These are phyloP conservation scores for Conomelus anceps DNA, from an alignment of 2,888 invertebrate genomes.

Conservation along the genomic window DNA sequence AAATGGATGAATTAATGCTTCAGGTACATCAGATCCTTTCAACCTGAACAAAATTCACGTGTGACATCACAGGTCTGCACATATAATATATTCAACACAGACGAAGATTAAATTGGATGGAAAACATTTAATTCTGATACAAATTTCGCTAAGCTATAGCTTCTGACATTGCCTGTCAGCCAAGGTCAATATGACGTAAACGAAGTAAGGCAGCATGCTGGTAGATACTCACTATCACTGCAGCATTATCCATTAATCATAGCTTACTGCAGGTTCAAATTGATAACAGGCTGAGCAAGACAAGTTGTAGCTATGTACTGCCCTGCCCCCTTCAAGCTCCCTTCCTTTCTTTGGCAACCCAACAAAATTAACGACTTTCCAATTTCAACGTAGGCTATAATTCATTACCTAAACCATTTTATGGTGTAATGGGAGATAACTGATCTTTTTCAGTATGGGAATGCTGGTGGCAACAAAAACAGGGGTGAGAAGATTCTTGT, in stretches of 20 bases:
- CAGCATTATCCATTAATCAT: not conserved
- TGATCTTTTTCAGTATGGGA: no score
- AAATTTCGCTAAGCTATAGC: not conserved
- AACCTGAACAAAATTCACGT: not conserved
- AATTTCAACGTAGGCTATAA: not conserved
- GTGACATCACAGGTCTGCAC: not conserved
- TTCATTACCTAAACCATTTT: not conserved
- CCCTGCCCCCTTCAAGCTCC: not conserved
- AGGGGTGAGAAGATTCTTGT: no score
- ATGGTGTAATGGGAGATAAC: not conserved
- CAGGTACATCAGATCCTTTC: not conserved
- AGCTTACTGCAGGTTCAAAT: not conserved
- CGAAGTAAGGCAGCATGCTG: not conserved
- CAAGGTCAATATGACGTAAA: not conserved
- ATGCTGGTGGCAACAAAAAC: no score
- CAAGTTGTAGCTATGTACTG: not conserved
- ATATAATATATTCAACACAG: not conserved
- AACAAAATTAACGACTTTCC: not conserved
- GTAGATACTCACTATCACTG: not conserved
- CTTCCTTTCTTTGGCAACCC: not conserved
- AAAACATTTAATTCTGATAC: not conserved
- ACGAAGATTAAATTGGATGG: not conserved
- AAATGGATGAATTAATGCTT: no score
- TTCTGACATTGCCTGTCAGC: not conserved
- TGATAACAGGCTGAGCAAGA: not conserved